Base-by-base conservation (phyloP, 2,113 vertebrate genomes). In the Tupaia tana region DNA sequence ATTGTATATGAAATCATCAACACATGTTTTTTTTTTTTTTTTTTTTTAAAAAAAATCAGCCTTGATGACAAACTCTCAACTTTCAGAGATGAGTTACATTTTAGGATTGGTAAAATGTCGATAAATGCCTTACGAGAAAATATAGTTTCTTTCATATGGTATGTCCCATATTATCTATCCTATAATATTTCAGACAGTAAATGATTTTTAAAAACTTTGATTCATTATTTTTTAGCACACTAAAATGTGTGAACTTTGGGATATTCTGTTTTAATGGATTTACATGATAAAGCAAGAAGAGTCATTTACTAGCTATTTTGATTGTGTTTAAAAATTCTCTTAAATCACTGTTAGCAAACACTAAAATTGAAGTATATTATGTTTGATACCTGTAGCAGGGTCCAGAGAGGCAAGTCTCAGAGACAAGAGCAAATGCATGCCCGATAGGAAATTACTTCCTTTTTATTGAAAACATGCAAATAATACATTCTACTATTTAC, bases 61-160 rank as follows among this genome's bases (percentile, higher is more conserved):
- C 13, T 67, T 90, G 43, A 85, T 58, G 25, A 29, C 16, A 64
- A 82, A 89, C 58, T 75, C 8, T 96, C 61, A 70, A 63, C 24
- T 89, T 91, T 73, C 70, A 56, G 91, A 91, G 34, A 64, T 78
- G n/a, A 24, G 24, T 73, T 78, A n/a, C 22, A 70, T 56, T 75
- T 86, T 58, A 24, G 43, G 91, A 80, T 83, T 80, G 74, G 16
- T n/a, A 80, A 90, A 91, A 64, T 88, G 6, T 74, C 80, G 90
- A 16, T 67, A 75, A 69, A 64, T 16, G 8, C n/a, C 6, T 89
- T 83, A 66, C 25, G 56, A 91, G 67, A 63, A 90, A 95, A 80
- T 18, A 18, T 4, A 79, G 2, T 78, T 43, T 34, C 9, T 92
- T 86, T 8, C 22, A 81, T 92, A 52, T 70, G 71, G 78, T 86